Evolutionary conservation across 2,888 invertebrate species (phyloP), one percentile per base, ranked within the genome.

Genomic region (Sceliomorpha sp.): DNA sequence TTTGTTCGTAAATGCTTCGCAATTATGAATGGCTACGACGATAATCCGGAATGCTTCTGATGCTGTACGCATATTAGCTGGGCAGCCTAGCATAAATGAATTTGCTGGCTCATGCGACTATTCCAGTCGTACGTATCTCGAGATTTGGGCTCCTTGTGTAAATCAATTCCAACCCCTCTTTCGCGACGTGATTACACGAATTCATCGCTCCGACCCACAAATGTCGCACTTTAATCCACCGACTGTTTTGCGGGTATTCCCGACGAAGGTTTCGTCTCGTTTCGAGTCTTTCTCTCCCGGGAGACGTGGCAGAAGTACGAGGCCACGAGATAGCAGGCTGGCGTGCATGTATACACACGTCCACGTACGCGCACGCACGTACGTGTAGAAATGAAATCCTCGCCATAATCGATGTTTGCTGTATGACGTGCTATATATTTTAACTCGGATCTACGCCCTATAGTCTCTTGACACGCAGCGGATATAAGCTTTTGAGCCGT

Each of bases 11-110:
- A 70, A 63, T 50, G 59, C 36, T 48, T 58, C 42, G 10, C 55
- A 36, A 31, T 55, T 51, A 59, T 70, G 63, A 69, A 69, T 58
- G 56, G 62, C 68, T 45, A 51, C 68, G 50, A 62, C 68, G 58
- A 37, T 62, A 60, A 68, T 68, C 62, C 44, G 32, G 70, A 70
- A 70, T 70, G 64, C 59, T 64, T 70, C 59, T 70, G 70, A 63
- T 51, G 64, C 56, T 20, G 20, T 20, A 48, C 53, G 63, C 69
- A 63, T 59, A 69, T 69, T 58, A 53, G 42, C 45, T 40, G 44
- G 27, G 26, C 40, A 53, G 29, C 36, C 47, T 40, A 42, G 63
- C 70, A 53, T 55, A 64, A 64, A 60, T 64, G 60, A 70, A 64
- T 70, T 64, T 60, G 53, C 60, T 50, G 55, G 48, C 42, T 48